These are phyloP conservation scores for Drosophila lutescens DNA, from an alignment of 2,888 invertebrate species.

Conservation along the genomic window DNA sequence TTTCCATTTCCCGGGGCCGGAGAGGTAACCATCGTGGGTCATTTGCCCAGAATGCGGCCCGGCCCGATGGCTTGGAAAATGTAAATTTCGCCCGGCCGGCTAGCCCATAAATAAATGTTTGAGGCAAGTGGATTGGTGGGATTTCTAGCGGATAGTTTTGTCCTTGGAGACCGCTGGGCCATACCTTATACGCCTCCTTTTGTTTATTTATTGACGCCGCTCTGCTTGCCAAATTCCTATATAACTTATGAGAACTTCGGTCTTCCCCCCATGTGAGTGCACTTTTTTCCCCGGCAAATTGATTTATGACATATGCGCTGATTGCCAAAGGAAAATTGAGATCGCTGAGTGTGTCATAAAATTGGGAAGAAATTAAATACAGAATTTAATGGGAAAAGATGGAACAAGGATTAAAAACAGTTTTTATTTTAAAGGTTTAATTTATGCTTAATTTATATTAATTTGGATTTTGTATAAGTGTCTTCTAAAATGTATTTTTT, in stretches of 20 bases:
- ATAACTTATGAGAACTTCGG: slow-evolving; percentile 68
- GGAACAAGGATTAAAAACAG: too few species aligned
- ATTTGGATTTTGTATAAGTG: background rate
- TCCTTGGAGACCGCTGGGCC: slow-evolving; percentile 62
- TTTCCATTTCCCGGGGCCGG: background rate
- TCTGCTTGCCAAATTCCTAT: slow-evolving; percentile 69
- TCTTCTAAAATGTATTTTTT: background rate
- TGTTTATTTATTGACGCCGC: slow-evolving; percentile 76
- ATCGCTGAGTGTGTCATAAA: slow-evolving; percentile 27
- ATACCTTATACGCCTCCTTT: slow-evolving; percentile 66
- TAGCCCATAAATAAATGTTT: slow-evolving; percentile 66
- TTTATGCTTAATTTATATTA: background rate
- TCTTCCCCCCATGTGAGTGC: slow-evolving; percentile 37
- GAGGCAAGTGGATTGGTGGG: slow-evolving; percentile 49
- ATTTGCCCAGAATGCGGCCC: slow-evolving; percentile 70
- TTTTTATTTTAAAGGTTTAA: background rate
- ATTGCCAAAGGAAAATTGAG: slow-evolving; percentile 28
- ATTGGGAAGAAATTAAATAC: background rate
- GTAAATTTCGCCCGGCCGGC: slow-evolving; percentile 54
- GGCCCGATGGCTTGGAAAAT: slow-evolving; percentile 63
- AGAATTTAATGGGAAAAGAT: background rate
- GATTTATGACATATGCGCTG: slow-evolving; percentile 42
- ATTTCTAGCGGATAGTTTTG: slow-evolving; percentile 57
- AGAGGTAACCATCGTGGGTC: slow-evolving; percentile 57
- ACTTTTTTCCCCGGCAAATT: slow-evolving; percentile 10